Base-by-base conservation (phyloP, 2,888 invertebrate genomes). In the Spisula subtruncata region DNA sequence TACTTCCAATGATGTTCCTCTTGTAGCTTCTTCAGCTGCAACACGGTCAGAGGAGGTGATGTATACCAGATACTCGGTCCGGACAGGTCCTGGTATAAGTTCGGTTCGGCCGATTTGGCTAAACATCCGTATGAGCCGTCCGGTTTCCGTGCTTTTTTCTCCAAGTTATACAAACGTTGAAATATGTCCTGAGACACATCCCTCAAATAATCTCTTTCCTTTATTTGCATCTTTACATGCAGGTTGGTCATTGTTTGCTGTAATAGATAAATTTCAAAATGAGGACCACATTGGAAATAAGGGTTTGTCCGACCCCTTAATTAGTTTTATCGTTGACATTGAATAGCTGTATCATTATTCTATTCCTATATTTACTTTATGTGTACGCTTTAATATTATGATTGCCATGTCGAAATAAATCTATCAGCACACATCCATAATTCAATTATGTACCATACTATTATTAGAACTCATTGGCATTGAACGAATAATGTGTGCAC, bases 61-160 rank as follows among this genome's bases (percentile, higher is more conserved):
- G 83, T 66, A 29, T 88, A 85, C 92, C 92, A 92, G 35, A 91
- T 48, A 14, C 83, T 87, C 1, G 92, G 92, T 0, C 82, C 85
- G 16, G 87, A 87, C 14, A 91, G 82, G 56, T 90, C 90, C 54
- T 87, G 92, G 46, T 86, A 71, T 88, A 89, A 91, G 81, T 81
- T 83, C 0, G 92, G 89, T 32, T 89, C 87, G n/a, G 25, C 41
- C 5, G 89, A 75, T 10, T 80, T 25, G 8, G 60, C 60, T 10
- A 91, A 88, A 8, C 71, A 51, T 5, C 89, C 86, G 12, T 92
- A 87, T 60, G 90, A 89, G 0, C 90, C 90, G 25, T 82, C 88
- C 48, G 89, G 88, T 54, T 92, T 89, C 54, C 89, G 81, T 25
- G 90, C 92, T 80, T 88, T 87, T 48, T 85, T 83, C 83, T 92